Percentiles rank a stretch among this genome's conserved stretches.
phyloP scores from a whole-genome alignment of 1,140 invertebrate species.

The Diorhabda elongata region DNA sequence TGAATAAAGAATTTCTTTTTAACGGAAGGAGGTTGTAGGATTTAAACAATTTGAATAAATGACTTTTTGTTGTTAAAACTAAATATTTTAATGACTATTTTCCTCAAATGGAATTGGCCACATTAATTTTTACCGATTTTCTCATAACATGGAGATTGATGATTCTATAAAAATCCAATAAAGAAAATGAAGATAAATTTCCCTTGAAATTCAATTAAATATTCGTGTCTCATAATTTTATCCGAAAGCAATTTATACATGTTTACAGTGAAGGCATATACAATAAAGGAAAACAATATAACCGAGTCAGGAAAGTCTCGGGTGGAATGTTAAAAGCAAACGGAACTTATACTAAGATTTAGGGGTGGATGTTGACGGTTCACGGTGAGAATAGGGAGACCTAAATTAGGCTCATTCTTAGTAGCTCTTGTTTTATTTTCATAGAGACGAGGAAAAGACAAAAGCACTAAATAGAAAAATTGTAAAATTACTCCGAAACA shows the following conservation, averaged over 20 bases:
- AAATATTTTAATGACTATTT: too few relatives aligned
- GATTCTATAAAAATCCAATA: constrained; percentile 15
- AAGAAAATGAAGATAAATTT: constrained; percentile 18
- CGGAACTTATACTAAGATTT: constrained; percentile 20
- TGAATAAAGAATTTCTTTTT: too few relatives aligned
- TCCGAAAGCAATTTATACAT: constrained; percentile 21
- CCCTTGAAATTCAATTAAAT: constrained; percentile 18
- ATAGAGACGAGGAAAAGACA: not conserved
- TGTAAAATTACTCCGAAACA: too few relatives aligned
- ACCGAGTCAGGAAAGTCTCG: constrained; percentile 7
- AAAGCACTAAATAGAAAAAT: too few relatives aligned
- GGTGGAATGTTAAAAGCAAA: constrained; percentile 24
- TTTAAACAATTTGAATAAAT: too few relatives aligned
- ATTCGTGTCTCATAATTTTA: constrained; percentile 23
- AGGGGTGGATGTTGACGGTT: constrained; percentile 22
- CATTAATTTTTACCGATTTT: too few relatives aligned
- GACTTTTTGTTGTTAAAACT: too few relatives aligned
- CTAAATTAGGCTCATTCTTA: constrained; percentile 18
- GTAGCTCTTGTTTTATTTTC: constrained; percentile 15
- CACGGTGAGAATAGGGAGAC: constrained; percentile 13
- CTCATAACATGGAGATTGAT: not conserved
- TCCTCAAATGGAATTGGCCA: too few relatives aligned
- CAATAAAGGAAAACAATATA: constrained; percentile 25
- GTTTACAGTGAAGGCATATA: constrained; percentile 22
- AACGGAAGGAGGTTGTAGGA: too few relatives aligned